Evolutionary conservation across 2,888 invertebrate species (phyloP).

Genomic region (Poecilus cupreus): DNA sequence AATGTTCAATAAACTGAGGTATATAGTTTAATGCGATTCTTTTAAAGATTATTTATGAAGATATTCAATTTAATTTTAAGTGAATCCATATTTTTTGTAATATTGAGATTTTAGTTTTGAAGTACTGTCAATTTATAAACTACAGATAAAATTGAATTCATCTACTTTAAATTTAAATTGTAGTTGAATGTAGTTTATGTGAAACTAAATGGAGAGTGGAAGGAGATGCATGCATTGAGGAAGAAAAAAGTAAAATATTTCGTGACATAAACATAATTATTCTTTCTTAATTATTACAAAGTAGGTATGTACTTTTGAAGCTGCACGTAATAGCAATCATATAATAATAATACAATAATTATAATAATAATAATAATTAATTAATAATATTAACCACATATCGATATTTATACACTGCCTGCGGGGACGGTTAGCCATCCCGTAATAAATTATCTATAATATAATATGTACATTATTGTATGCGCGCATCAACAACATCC

Average conservation of each 20-base stretch:
- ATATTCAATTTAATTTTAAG: too few relatives aligned
- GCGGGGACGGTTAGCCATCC: slow-evolving; percentile 18
- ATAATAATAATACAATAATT: slow-evolving; percentile 52
- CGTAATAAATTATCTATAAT: slow-evolving; percentile 55
- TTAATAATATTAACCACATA: slow-evolving; percentile 60
- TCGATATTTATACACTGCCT: slow-evolving; percentile 51
- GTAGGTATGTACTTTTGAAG: slow-evolving; percentile 61
- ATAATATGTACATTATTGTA: slow-evolving; percentile 58
- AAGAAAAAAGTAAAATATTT: not conserved
- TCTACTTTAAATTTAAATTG: too few relatives aligned
- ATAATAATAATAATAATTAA: slow-evolving; percentile 44
- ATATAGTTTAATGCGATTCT: too few relatives aligned
- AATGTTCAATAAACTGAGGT: too few relatives aligned
- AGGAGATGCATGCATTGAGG: not conserved
- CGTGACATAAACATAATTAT: slow-evolving; percentile 58
- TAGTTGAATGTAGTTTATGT: too few relatives aligned
- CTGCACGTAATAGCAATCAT: slow-evolving; percentile 60
- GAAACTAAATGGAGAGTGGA: too few relatives aligned
- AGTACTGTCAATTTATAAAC: too few relatives aligned
- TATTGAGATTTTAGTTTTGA: too few relatives aligned
- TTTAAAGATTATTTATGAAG: too few relatives aligned
- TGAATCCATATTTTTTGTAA: too few relatives aligned
- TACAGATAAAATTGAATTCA: too few relatives aligned
- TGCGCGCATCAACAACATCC: slow-evolving; percentile 36
- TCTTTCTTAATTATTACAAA: slow-evolving; percentile 61